Evolutionary conservation across 2,113 vertebrate species (phyloP), one percentile per base, ranked within the genome.

Genomic region (Brachypteracias leptosomus): DNA sequence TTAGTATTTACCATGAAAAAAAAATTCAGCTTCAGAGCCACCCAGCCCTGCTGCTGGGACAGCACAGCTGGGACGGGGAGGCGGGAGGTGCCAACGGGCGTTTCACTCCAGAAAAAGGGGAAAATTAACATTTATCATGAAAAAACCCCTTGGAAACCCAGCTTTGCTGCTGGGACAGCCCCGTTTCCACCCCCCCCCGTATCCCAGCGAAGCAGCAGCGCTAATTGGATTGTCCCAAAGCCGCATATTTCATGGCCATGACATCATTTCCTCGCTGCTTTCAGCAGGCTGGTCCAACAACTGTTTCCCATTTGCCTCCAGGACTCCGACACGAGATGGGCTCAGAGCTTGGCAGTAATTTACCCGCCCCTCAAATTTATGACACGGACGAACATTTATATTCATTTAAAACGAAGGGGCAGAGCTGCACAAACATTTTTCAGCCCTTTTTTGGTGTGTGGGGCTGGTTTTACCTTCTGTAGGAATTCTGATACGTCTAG

Each of bases 351-450:
- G 97, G 96, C 97, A 97, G 95, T 86, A 97, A 96, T 97, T 97
- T 92, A 97, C 89, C 93, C 58, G 74, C 66, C 95, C 92, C 89
- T 89, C 96, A 96, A 97, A 96, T 96, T 98, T 97, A 97, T 96
- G 90, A 93, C 94, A 97, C 67, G 94, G 94, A 94, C n/a, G 89
- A 97, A 97, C 93, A 97, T 97, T 98, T 98, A 97, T 96, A 98
- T 96, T 97, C 93, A 97, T 97, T 97, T 97, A 96, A 95, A 98
- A 96, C 90, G 94, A 97, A 97, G 95, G 95, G 95, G 66, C 95
- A 77, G n/a, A 81, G 85, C 97, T 95, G 89, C 81, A 25, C 86
- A 89, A 97, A 95, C 91, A 96, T 98, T 97, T 97, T 97, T 85
- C 74, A 94, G 93, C 88, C 40, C 9, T 71, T 86, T 57, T 49